These are phyloP conservation scores for Epinephelus cyanopodus DNA, from an alignment of 2,113 vertebrate species.

Conservation along the genomic window DNA sequence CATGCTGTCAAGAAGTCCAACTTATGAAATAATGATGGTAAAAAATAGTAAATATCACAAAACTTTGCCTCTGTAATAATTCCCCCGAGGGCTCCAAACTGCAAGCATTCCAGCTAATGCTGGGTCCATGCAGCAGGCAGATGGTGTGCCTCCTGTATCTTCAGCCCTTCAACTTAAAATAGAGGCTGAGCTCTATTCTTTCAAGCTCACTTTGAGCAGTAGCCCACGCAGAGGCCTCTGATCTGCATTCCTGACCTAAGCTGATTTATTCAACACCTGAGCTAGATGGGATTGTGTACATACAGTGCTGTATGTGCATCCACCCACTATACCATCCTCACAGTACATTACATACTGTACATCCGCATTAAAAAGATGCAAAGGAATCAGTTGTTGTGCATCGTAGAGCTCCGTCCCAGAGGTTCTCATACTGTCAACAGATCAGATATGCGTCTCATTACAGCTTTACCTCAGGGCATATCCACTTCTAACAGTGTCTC, in stretches of 20 bases:
- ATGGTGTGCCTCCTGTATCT: not conserved
- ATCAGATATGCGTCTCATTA: constrained; percentile 59
- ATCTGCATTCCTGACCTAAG: constrained; percentile 5
- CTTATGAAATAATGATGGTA: constrained; percentile 23
- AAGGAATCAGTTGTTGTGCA: constrained; percentile 24
- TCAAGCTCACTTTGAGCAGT: not conserved
- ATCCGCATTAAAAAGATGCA: constrained; percentile 23
- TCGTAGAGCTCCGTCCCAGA: constrained; percentile 25
- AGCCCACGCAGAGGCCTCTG: constrained; percentile 17
- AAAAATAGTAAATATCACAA: constrained; percentile 3
- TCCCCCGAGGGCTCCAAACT: constrained; percentile 6
- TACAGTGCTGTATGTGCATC: not conserved
- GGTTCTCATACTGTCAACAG: constrained; percentile 51
- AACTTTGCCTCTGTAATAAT: constrained; percentile 24
- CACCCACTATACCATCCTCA: not conserved
- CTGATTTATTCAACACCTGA: constrained; percentile 32
- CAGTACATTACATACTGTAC: not conserved
- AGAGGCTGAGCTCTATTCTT: not conserved
- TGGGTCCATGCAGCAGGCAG: not conserved
- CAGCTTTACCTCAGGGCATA: constrained; percentile 50
- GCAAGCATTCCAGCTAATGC: not conserved
- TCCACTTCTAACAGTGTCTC: constrained; percentile 27
- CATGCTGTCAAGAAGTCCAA: not conserved
- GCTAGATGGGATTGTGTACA: not conserved
- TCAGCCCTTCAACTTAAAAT: not conserved